These are phyloP conservation scores for Tokudaia muenninki DNA, from an alignment of 2,797 vertebrate genomes.

Conservation along the genomic window DNA sequence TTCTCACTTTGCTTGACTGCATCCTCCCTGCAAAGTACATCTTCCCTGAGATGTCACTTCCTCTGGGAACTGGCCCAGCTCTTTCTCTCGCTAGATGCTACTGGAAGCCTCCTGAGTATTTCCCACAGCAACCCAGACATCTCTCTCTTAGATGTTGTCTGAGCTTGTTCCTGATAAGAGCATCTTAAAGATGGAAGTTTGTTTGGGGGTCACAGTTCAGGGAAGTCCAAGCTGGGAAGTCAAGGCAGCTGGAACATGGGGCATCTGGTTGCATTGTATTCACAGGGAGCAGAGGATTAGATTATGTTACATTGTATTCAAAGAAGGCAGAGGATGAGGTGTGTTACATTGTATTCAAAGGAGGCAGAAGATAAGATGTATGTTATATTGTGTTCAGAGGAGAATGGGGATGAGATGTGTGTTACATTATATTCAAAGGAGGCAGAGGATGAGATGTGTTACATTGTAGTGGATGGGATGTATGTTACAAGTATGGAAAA, in stretches of 20 bases:
- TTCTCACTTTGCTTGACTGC: conserved; percentile 45
- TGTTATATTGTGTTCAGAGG: neutral
- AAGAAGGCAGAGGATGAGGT: neutral
- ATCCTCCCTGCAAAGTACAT: neutral
- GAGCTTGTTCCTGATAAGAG: neutral
- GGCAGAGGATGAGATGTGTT: no score
- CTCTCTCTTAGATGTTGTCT: neutral
- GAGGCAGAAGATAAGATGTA: neutral
- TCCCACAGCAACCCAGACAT: neutral
- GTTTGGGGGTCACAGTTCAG: neutral
- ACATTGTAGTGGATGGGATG: no score
- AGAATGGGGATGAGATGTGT: no score
- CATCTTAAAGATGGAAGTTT: neutral
- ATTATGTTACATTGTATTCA: neutral
- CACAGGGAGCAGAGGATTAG: neutral
- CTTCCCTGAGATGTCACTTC: conserved; percentile 33
- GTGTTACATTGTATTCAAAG: neutral
- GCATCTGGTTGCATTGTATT: neutral
- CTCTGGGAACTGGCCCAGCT: conserved; percentile 26
- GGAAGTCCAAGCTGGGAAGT: no score
- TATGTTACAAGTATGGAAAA: neutral
- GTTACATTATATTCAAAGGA: no score
- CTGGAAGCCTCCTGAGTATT: neutral
- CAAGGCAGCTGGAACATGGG: neutral
- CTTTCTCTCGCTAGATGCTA: neutral